phyloP scores from a whole-genome alignment of 2,113 vertebrate species.

The Natator depressus region DNA sequence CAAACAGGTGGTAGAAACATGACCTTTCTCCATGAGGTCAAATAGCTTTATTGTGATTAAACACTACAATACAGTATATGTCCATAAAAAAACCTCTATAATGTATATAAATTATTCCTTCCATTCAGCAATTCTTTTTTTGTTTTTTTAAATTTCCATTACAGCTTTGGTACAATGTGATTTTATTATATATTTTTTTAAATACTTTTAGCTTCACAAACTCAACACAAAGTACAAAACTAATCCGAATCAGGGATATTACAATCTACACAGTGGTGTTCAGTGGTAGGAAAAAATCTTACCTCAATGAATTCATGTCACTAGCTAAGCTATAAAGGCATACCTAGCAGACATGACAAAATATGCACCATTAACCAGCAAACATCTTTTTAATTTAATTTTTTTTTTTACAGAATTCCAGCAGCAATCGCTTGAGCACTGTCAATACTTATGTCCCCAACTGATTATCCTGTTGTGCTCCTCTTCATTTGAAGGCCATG shows the following conservation, averaged over 20 bases:
- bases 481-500: conserved; percentile 74
- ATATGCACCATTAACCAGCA: conserved; percentile 89
- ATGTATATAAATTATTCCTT: conserved; percentile 88
- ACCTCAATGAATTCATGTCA: conserved; percentile 87
- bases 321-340: conserved; percentile 85
- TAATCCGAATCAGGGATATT: conserved; percentile 83
- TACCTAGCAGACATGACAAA: conserved; percentile 84
- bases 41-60: conserved; percentile 87
- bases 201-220: conserved; percentile 89
- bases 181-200: conserved; percentile 81
- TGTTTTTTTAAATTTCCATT: conserved; percentile 71
- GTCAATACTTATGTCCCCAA: conserved; percentile 62
- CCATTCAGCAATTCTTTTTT: conserved; percentile 78
- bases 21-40: conserved; percentile 86
- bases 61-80: conserved; percentile 89
- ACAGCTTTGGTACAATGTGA: conserved; percentile 88
- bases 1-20: conserved; percentile 83
- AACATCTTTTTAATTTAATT: conserved; percentile 69
- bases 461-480: conserved; percentile 43
- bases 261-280: conserved; percentile 89
- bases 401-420: conserved; percentile 79
- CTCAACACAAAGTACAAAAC: conserved; percentile 90
- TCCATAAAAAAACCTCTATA: conserved; percentile 86
- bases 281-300: conserved; percentile 89
- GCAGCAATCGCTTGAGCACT: conserved; percentile 75